phyloP scores from a whole-genome alignment of 1,140 invertebrate species.

The Lepidurus arcticus region DNA sequence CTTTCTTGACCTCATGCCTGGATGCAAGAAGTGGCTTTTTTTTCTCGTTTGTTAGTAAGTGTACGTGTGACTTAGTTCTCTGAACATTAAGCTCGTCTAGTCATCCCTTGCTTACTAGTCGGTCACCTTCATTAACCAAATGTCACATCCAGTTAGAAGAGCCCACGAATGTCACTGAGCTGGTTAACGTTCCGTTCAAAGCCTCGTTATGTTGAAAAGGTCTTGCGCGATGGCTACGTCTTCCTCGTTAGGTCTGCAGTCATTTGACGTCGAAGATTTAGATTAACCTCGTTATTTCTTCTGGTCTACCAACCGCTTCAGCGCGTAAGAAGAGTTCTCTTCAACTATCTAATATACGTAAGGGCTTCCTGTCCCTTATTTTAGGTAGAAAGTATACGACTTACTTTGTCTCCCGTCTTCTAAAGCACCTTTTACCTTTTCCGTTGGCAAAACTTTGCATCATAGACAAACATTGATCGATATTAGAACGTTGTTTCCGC shows the following conservation, averaged over 20 bases:
- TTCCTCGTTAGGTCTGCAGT: constrained; percentile 1
- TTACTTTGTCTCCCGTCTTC: no score
- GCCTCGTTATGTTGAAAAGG: background rate
- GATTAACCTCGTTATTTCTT: constrained; percentile 10
- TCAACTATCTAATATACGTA: background rate
- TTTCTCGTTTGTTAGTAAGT: background rate
- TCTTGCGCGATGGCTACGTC: background rate
- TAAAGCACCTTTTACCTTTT: no score
- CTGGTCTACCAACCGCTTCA: background rate
- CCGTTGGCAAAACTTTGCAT: no score
- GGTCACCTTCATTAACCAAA: background rate
- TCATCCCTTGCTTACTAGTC: background rate
- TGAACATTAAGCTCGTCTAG: background rate
- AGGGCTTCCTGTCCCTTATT: background rate
- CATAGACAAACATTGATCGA: no score
- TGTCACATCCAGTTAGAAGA: constrained; percentile 4
- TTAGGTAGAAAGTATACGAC: no score
- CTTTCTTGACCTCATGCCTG: no score
- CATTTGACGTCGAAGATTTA: background rate
- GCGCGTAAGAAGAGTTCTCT: background rate
- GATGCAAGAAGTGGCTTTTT: background rate
- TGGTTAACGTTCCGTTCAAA: constrained; percentile 1
- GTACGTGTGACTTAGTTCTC: background rate
- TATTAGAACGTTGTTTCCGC: no score
- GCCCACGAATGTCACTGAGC: background rate